Evolutionary conservation across 2,888 invertebrate genomes (phyloP).

Genomic region (Nomada fabriciana): DNA sequence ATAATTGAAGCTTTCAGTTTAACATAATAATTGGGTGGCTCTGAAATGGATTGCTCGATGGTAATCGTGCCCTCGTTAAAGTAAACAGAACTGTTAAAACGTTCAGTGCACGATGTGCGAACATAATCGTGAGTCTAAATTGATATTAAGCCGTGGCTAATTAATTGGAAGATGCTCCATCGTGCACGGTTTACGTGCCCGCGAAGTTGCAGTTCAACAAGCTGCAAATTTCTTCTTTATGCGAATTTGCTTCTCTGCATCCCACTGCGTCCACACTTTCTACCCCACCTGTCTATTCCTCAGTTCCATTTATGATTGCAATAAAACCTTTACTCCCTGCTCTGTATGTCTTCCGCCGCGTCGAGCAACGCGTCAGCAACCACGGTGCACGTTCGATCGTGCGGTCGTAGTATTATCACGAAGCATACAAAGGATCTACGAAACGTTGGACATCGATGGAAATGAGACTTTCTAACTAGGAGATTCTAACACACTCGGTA

Average conservation of each 20-base stretch:
- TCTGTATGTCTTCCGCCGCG: conserved; percentile 5
- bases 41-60: no score
- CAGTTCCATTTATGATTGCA: conserved; percentile 34
- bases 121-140: no score
- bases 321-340: conserved; percentile 37
- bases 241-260: conserved; percentile 15
- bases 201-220: conserved; percentile 14
- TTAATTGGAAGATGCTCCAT: background rate
- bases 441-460: no score
- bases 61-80: no score
- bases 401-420: background rate
- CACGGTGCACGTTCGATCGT: conserved; percentile 22
- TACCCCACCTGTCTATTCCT: background rate
- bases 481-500: no score
- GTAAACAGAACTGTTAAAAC: no score
- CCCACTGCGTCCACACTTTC: background rate
- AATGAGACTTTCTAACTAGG: background rate
- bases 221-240: conserved; percentile 34
- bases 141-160: no score
- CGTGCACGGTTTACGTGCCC: background rate
- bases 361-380: conserved; percentile 45
- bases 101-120: no score
- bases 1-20: no score
- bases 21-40: no score
- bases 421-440: background rate